phyloP scores from a whole-genome alignment of 2,113 vertebrate species.

The Anolis sagrei region DNA sequence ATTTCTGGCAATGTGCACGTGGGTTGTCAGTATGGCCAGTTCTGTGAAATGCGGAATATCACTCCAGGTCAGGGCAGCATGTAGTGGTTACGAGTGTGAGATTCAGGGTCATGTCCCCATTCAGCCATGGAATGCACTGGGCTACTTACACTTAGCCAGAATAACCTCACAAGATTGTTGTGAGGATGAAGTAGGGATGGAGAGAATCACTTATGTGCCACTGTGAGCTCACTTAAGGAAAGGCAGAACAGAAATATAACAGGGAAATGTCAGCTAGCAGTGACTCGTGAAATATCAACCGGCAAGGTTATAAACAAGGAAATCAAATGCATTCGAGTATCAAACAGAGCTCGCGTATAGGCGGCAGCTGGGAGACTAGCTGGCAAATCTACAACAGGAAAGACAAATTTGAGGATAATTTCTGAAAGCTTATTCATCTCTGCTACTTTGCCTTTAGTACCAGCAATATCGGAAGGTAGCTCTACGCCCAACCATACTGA shows the following conservation, averaged over 20 bases:
- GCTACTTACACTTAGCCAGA: too few species aligned
- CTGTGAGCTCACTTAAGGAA: too few species aligned
- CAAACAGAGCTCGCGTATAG: neutral
- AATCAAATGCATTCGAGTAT: neutral
- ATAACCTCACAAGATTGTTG: too few species aligned
- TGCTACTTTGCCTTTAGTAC: neutral
- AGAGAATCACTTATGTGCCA: too few species aligned
- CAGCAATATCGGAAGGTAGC: constrained; percentile 14
- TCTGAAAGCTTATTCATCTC: neutral
- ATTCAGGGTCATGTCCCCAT: too few species aligned
- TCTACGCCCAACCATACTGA: constrained; percentile 5
- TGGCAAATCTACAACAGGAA: neutral
- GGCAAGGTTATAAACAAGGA: neutral
- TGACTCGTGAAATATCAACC: neutral
- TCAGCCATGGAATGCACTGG: too few species aligned
- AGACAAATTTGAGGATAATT: neutral
- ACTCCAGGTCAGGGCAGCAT: neutral
- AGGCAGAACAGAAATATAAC: too few species aligned
- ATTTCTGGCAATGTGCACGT: neutral
- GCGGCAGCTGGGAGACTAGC: neutral
- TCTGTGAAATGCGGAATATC: neutral
- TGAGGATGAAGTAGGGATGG: too few species aligned
- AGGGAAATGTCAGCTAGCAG: neutral
- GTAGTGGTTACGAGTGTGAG: too few species aligned
- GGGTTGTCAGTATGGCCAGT: neutral